Evolutionary conservation across 2,888 invertebrate genomes (phyloP), one percentile per base, ranked within the genome.

Genomic region (Panzeria rudis): DNA sequence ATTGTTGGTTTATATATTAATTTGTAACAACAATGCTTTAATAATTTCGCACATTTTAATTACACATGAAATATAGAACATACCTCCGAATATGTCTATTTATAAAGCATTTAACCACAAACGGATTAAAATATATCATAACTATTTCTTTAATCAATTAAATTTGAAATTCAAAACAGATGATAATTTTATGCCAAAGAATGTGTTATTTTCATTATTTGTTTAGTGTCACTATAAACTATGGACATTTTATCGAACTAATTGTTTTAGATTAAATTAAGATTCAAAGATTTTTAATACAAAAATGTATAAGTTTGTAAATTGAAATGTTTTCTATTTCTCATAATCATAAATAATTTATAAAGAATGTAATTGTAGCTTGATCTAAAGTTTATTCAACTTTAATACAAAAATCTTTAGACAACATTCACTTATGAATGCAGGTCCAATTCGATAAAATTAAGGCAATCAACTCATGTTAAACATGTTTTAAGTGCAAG

Each of bases 171-270:
- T 62, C 6, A 71, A 79, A 61, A 17, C 3, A 59, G 2, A 47
- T 69, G 61, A 38, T 69, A 61, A 62, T 71, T 71, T 61, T 50
- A 78, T 69, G 50, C 29, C 52, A 11, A 41, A 41, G 56, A 66
- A 59, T 7, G 44, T 77, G 71, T 72, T 25, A 68, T 64, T 76
- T 76, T 72, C 69, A 35, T 50, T 52, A 59, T 64, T 71, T 54
- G 56, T 68, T 69, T 25, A 35, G 38, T 66, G 59, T 64, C 17
- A 54, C 11, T 32, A 84, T 56, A 59, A 76, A 25, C 54, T 29
- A 44, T 62, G 1, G 52, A 15, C 17, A 29, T 15, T 52, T n/a
- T 38, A 38, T 59, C 9, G 6, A 17, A 15, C 1, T 35, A 50
- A 29, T 61, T 61, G n/a, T 17, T 17, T 17, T 29, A 23, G 25